Conservation (phyloP, 2,888 invertebrate genomes). For the Trichogramma dendrolimi region DNA sequence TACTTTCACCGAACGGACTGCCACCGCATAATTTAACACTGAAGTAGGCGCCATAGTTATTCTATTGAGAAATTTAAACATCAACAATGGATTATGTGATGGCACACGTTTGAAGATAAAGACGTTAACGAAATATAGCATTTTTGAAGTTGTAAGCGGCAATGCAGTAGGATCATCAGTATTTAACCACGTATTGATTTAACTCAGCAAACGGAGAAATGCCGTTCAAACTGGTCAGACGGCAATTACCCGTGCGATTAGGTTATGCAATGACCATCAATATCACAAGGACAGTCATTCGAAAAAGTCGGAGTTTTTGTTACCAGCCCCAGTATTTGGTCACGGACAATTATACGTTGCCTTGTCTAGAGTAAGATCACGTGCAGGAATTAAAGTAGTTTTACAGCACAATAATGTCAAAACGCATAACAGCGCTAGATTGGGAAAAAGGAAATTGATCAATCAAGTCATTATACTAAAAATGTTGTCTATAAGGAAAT, state of each 20-base stretch:
- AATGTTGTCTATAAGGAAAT: too few species aligned
- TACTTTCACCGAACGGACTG: not conserved
- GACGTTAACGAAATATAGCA: not conserved
- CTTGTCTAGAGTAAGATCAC: conserved; percentile 34
- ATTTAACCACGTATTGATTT: conserved; percentile 6
- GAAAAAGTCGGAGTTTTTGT: conserved; percentile 40
- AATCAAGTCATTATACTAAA: too few species aligned
- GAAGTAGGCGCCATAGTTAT: not conserved
- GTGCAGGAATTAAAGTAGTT: too few species aligned
- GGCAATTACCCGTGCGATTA: conserved; percentile 39
- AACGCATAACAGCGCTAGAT: too few species aligned
- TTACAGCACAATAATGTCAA: too few species aligned
- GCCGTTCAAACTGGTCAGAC: conserved; percentile 35
- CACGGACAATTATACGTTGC: conserved; percentile 46
- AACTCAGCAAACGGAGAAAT: conserved; percentile 3
- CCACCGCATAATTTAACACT: not conserved
- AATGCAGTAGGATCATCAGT: not conserved
- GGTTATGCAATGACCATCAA: conserved; percentile 44
- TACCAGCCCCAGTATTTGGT: conserved; percentile 41
- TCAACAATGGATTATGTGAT: conserved; percentile 14
- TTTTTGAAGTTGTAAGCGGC: conserved; percentile 9
- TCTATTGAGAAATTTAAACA: not conserved
- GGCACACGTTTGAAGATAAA: conserved; percentile 9
- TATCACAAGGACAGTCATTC: conserved; percentile 45
- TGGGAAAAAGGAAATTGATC: too few species aligned